Evolutionary conservation across 2,797 vertebrate species (phyloP), one percentile per base, ranked within the genome.

Genomic region (Vireo griseus): DNA sequence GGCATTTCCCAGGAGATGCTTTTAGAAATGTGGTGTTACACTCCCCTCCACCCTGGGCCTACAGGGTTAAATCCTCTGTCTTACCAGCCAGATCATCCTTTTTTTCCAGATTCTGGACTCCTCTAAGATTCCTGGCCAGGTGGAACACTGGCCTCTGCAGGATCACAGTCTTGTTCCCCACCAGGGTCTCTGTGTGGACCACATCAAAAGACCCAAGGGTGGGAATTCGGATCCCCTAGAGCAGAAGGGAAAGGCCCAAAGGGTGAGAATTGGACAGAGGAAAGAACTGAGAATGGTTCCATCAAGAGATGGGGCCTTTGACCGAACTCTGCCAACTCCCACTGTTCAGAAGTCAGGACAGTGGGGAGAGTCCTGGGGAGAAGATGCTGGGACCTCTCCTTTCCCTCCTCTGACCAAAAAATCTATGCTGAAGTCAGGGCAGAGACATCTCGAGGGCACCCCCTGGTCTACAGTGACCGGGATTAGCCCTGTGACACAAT

Each of bases 381-480:
- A 37, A 44, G 47, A 18, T 29, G 35, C 42, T 33, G n/a, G 22
- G 9, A 8, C 9, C 25, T 35, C 61, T 79, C 20, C 21, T 44
- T 48, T 31, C 21, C 11, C 13, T 45, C 31, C 5, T 29, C 42
- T 3, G 11, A 58, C 39, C 13, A 26, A 51, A 40, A 50, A 29
- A 15, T 3, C 31, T 12, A 4, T 29, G 26, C 33, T 51, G 44
- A 33, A 51, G 47, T 26, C 24, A 33, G 29, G 24, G 16, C 6
- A 69, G 58, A 57, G 28, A 39, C 44, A 58, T 21, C 50, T 63
- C 0, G 0, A 35, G 25, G 40, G 31, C 48, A 33, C 0, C 25
- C 31, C 24, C 1, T 0, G 24, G 29, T 9, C 29, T 31, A 20
- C 63, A 29, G 50, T 2, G 66, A 4, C 19, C 2, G 0, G 20